Evolutionary conservation across 1,140 invertebrate species (phyloP).

Genomic region (Meloidogyne chitwoodi): DNA sequence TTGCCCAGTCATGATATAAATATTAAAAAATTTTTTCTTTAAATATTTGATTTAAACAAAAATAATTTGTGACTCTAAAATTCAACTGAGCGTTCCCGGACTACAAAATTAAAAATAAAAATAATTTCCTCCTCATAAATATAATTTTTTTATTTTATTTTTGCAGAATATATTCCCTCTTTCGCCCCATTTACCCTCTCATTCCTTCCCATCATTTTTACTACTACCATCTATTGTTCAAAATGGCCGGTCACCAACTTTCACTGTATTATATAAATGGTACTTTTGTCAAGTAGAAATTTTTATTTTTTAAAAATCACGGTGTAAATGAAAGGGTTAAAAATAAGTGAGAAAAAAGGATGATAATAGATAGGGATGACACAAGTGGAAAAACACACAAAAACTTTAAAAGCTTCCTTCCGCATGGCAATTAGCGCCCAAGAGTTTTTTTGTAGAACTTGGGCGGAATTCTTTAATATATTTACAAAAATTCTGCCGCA

Average conservation of each 20-base stretch:
- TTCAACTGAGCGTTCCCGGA: too few species aligned
- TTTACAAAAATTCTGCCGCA: background rate
- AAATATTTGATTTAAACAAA: too few species aligned
- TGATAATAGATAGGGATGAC: background rate
- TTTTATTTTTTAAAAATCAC: background rate
- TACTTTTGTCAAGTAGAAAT: background rate
- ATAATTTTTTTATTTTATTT: background rate
- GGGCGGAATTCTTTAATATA: background rate
- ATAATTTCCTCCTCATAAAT: background rate
- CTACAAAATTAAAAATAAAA: background rate
- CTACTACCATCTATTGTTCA: background rate
- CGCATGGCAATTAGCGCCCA: background rate
- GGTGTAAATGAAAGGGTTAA: background rate
- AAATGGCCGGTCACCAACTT: background rate
- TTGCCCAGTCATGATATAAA: too few species aligned
- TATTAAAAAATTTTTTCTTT: too few species aligned
- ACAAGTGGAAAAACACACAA: background rate
- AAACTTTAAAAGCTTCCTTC: background rate
- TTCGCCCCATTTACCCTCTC: background rate
- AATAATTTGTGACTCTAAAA: too few species aligned
- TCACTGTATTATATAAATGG: background rate
- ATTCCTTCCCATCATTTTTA: background rate
- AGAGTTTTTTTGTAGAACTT: background rate
- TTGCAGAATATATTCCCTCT: background rate
- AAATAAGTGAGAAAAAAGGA: background rate